Base-by-base conservation (phyloP, 1,140 invertebrate genomes). In the Lepidostoma basale region DNA sequence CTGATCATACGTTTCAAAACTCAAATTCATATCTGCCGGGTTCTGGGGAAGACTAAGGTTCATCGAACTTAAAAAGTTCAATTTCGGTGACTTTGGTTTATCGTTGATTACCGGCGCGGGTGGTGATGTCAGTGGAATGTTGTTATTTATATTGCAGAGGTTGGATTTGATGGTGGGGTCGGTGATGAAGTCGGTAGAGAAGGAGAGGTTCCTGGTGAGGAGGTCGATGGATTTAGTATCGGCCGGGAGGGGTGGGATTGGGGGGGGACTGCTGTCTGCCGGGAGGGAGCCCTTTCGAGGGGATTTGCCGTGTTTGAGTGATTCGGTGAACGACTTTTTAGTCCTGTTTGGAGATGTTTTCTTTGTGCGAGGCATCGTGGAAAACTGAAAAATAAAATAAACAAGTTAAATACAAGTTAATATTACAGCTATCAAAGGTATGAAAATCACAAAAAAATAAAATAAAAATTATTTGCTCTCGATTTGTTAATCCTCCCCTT, bases 351-450 rank as follows among this genome's bases (percentile, higher is more conserved):
- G 76, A 33, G 79, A 79, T 26, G 77, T 74, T 67, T 83, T 83
- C 75, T 82, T 84, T 72, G 80, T 79, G 72, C 84, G 80, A 39
- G 86, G 86, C 81, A 87, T 87, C 16, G 86, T 88, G 33, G 85
- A 86, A 73, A 87, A 87, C 84, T 85, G 71, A 47, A 77, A 78
- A 49, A n/a, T n/a, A n/a, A n/a, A n/a, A n/a, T n/a, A n/a, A n/a
- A n/a, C n/a, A n/a, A n/a, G n/a, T n/a, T n/a, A n/a, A n/a, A n/a
- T n/a, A n/a, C n/a, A n/a, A n/a, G n/a, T n/a, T n/a, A n/a, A n/a
- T n/a, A n/a, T n/a, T n/a, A n/a, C n/a, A n/a, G n/a, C n/a, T n/a
- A n/a, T n/a, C n/a, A n/a, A n/a, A n/a, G n/a, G n/a, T n/a, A n/a
- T n/a, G n/a, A n/a, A n/a, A n/a, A n/a, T n/a, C n/a, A n/a, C n/a